Base-by-base conservation (phyloP, 2,888 invertebrate species). In the Cotesia congregata region DNA sequence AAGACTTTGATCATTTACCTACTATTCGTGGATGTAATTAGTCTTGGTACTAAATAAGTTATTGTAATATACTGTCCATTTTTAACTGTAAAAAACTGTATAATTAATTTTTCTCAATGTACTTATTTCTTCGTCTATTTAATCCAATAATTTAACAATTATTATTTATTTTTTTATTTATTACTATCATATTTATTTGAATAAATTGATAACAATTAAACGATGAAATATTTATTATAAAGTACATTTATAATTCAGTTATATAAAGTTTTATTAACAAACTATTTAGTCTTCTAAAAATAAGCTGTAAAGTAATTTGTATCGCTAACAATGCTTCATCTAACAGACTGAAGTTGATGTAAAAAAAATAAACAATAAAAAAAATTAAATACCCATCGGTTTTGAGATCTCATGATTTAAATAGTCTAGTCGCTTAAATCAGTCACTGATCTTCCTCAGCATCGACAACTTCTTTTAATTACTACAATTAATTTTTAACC, bases 1-100 rank as follows among this genome's bases (percentile, higher is more conserved):
- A 85, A 80, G 91, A 92, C 81, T 92, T 94, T 75, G 93, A 93
- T 80, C 94, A 94, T 89, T 90, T 95, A 81, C 95, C 95, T 78
- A 94, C 94, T 84, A 95, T 95, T 88, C 95, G 94, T 93, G 92
- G 88, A 74, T 86, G 80, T 68, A 84, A 85, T 82, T 83, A 81
- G 80, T 69, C 74, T 81, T 76, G 12, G 9, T 77, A 64, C 1
- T 5, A 20, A 20, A 50, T 6, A 20, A 73, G 67, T 64, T 69
- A 69, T 67, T 76, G 76, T 76, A 76, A 76, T 67, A 76, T 72
- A 76, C 20, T 67, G 40, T 67, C 64, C 41, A 41, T 30, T 39
- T 12, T 40, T 17, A 12, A 61, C 39, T 65, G 20, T 64, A 61
- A 7, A 41, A 62, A 65, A 72, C 40, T 61, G 64, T 5, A 67